phyloP scores from a whole-genome alignment of 2,888 invertebrate genomes.

The Spatulosminthurus flaviceps region DNA sequence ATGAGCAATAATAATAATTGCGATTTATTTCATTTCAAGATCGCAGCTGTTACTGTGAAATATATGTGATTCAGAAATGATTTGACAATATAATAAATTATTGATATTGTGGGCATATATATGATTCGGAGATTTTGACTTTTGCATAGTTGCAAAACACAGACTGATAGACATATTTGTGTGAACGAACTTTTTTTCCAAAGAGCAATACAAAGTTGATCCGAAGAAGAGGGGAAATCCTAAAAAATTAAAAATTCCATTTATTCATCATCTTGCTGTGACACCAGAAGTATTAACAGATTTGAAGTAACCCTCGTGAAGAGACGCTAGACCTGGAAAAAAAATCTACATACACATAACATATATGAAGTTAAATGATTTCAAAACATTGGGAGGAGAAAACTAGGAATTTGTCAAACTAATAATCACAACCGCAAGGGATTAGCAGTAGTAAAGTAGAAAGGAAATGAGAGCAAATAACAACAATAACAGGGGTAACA shows the following conservation, averaged over 20 bases:
- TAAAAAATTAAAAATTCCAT: conserved; percentile 49
- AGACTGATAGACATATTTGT: conserved; percentile 18
- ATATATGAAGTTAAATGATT: conserved; percentile 53
- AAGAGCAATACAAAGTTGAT: conserved; percentile 30
- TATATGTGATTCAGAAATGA: no score
- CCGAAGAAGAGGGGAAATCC: conserved; percentile 36
- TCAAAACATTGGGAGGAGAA: conserved; percentile 50
- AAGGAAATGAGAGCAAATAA: conserved; percentile 41
- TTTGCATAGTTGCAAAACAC: background rate
- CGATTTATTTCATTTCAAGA: no score
- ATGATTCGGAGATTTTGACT: background rate
- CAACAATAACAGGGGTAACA: conserved; percentile 28
- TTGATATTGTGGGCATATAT: background rate
- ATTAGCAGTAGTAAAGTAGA: conserved; percentile 31
- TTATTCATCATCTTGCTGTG: conserved; percentile 38
- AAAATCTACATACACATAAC: conserved; percentile 59
- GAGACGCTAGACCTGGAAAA: conserved; percentile 59
- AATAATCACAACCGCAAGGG: conserved; percentile 24
- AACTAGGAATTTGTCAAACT: background rate
- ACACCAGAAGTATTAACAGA: conserved; percentile 36
- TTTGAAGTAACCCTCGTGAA: conserved; percentile 52
- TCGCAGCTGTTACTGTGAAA: no score
- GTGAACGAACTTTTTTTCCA: conserved; percentile 74
- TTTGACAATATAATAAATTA: no score
- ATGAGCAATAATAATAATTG: no score